Conservation (phyloP, 2,113 vertebrate genomes). For the Nanorana parkeri region DNA sequence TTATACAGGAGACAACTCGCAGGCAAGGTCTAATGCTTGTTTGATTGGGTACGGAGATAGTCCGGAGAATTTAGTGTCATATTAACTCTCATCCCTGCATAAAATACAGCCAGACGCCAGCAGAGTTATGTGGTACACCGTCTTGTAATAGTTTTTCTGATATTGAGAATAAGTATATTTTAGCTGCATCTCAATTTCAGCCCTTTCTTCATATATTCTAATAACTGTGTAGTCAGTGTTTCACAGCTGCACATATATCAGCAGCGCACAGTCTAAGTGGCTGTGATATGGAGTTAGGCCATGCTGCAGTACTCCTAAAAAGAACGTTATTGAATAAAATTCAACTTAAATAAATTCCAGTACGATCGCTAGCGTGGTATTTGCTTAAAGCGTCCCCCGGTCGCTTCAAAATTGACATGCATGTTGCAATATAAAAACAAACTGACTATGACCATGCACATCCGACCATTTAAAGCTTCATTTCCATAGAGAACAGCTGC, state of each 20-base stretch:
- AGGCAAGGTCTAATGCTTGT: conserved; percentile 69
- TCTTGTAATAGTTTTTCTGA: conserved; percentile 64
- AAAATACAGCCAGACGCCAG: conserved; percentile 62
- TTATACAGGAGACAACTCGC: conserved; percentile 66
- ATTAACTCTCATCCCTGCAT: conserved; percentile 67
- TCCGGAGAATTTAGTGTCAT: conserved; percentile 63
- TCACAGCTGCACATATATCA: conserved; percentile 69
- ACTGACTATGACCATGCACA: conserved; percentile 55
- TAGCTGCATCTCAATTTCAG: conserved; percentile 74
- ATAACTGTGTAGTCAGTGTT: conserved; percentile 73
- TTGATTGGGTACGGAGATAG: conserved; percentile 72
- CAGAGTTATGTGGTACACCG: conserved; percentile 70
- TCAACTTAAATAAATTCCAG: conserved; percentile 52
- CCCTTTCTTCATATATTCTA: conserved; percentile 66
- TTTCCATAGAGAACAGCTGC: conserved; percentile 56
- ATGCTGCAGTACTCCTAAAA: conserved; percentile 64
- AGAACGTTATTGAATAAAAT: conserved; percentile 66
- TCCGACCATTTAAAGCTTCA: conserved; percentile 54
- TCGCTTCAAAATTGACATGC: conserved; percentile 53
- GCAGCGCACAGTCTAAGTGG: conserved; percentile 59
- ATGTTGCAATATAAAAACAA: conserved; percentile 55
- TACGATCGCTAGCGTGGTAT: conserved; percentile 41
- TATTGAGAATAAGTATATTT: conserved; percentile 67
- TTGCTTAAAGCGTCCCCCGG: conserved; percentile 48
- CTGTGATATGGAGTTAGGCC: conserved; percentile 63